Evolutionary conservation across 2,797 vertebrate genomes (phyloP), one percentile per base, ranked within the genome.

Genomic region (Cuniculus paca): DNA sequence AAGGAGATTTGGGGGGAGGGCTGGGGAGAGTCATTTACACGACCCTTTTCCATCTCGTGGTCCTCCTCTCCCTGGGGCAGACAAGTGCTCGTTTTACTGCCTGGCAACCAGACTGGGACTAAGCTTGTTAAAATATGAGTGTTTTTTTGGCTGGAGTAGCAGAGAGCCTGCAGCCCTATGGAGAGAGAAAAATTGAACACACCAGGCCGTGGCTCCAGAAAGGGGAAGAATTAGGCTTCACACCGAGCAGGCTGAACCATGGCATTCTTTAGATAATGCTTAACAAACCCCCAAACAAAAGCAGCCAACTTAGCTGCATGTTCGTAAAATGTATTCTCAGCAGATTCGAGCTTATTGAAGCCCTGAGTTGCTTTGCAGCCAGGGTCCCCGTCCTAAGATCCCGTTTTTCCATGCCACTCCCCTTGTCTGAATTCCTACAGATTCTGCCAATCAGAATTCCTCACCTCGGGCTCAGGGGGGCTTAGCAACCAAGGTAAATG

Each of bases 151-250:
- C 99, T 98, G 98, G 98, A 98, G 99, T 99, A 99, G 98, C 99
- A 93, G 99, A 99, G 99, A 99, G 99, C 98, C 99, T 98, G 99
- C 98, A 99, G 98, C 99, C 99, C 99, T 98, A 98, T 97, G 98
- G 99, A 99, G 99, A 98, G 96, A 98, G 98, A 99, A 99, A 99
- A 99, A 99, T 99, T 99, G 99, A 98, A 98, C 99, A 98, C 99
- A 98, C 99, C 99, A 99, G 99, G 99, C 99, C 98, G 98, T 99
- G 99, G 99, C 99, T 99, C 99, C 99, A 99, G 99, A 99, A 99
- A 99, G 99, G 99, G 99, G 99, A 98, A 99, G 99, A 99, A 99
- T 99, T 99, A 99, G 99, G 98, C 99, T 98, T 99, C 99, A 99
- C 97, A 99, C 98, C 98, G 99, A 99, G 99, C 98, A 99, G 99